These are phyloP conservation scores for Aurelia aurita DNA, from an alignment of 30 jellyfish, hydroid and myxozoan species.

Conservation along the genomic window DNA sequence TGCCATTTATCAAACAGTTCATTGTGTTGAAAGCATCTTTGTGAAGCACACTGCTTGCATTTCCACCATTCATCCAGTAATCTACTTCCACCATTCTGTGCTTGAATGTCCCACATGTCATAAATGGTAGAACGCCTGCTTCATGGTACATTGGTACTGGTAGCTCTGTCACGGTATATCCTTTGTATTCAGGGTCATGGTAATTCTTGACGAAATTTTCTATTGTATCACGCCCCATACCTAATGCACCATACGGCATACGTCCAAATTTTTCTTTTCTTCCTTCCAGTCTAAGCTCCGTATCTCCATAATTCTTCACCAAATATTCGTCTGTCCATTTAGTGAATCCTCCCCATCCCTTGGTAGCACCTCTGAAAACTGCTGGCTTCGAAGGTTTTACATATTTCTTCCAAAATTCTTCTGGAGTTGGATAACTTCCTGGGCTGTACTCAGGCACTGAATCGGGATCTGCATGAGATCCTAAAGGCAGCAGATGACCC, in stretches of 20 bases:
- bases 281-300: conserved; percentile 85
- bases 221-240: conserved; percentile 91
- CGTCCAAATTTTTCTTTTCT: conserved; percentile 71
- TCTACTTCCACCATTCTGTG: conserved; percentile 81
- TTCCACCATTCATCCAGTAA: conserved; percentile 87
- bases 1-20: conserved; percentile 89
- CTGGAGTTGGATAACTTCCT: conserved; percentile 66
- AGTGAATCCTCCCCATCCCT: conserved; percentile 60
- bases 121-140: conserved; percentile 64
- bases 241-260: conserved; percentile 77
- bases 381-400: conserved; percentile 82
- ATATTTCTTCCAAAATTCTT: conserved; percentile 79
- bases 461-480: conserved; percentile 83
- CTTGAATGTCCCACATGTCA: conserved; percentile 84
- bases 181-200: conserved; percentile 47
- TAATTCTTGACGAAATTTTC: conserved; percentile 64
- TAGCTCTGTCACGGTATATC: conserved; percentile 81
- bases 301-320: conserved; percentile 64
- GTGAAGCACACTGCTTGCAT: conserved; percentile 78
- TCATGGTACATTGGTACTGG: conserved; percentile 90
- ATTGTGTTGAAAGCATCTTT: conserved; percentile 91
- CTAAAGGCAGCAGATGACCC: conserved; percentile 90
- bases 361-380: conserved; percentile 81
- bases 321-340: conserved; percentile 90
- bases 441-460: conserved; percentile 72